Evolutionary conservation across 2,888 invertebrate species (phyloP).

Genomic region (Agrypnus murinus): DNA sequence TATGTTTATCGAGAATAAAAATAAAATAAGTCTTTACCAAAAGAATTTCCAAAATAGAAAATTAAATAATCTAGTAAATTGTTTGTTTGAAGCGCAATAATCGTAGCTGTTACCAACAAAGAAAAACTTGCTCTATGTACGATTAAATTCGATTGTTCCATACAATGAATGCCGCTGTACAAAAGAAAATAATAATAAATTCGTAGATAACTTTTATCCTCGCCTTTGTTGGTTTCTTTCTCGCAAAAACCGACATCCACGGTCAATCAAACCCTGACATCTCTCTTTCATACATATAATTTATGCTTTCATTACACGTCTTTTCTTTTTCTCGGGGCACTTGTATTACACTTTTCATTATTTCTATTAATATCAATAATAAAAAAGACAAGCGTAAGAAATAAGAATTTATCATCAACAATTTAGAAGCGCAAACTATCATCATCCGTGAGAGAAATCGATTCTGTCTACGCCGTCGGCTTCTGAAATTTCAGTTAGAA

Average conservation of each 20-base stretch:
- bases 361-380: neutral
- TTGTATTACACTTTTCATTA: neutral
- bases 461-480: neutral
- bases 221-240: neutral
- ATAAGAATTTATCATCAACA: neutral
- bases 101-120: no score
- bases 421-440: neutral
- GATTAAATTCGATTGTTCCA: no score
- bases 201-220: constrained; percentile 10
- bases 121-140: no score
- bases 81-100: no score
- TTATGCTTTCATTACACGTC: neutral
- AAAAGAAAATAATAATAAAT: no score
- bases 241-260: neutral
- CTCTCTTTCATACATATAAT: neutral
- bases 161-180: no score
- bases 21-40: no score
- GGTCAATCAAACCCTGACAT: constrained; percentile 15
- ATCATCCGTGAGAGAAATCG: neutral
- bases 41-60: no score
- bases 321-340: neutral
- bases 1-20: no score
- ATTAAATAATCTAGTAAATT: no score
- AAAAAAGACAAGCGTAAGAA: neutral
- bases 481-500: neutral